phyloP scores from a whole-genome alignment of 2,797 vertebrate genomes.

The Miichthys miiuy region DNA sequence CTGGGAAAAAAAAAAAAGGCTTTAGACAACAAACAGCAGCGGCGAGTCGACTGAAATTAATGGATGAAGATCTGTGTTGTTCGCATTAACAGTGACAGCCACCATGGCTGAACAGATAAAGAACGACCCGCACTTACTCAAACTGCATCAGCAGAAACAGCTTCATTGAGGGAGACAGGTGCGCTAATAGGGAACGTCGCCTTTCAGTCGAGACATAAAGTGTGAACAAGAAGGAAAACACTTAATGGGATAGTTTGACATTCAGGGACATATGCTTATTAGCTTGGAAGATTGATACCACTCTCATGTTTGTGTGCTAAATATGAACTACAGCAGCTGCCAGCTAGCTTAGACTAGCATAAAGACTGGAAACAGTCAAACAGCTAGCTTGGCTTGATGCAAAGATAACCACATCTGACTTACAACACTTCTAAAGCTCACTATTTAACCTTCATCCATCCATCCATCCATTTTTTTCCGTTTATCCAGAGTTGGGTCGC shows the following conservation, averaged over 20 bases:
- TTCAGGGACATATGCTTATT: too few relatives aligned
- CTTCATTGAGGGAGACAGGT: constrained; percentile 1
- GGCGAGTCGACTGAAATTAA: neutral
- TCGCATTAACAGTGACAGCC: constrained; percentile 5
- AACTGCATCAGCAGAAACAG: constrained; percentile 8
- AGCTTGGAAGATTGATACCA: too few relatives aligned
- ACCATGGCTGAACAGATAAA: constrained; percentile 1
- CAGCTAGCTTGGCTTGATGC: too few relatives aligned
- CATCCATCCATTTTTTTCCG: too few relatives aligned
- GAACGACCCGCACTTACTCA: neutral
- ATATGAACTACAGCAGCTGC: too few relatives aligned
- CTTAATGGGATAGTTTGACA: constrained; percentile 1
- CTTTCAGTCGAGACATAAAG: constrained; percentile 8
- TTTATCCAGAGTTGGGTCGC: too few relatives aligned
- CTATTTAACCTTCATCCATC: too few relatives aligned
- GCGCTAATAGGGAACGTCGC: neutral
- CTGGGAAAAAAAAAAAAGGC: neutral
- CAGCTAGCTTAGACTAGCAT: too few relatives aligned
- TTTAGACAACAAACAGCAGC: constrained; percentile 3
- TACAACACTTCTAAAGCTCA: too few relatives aligned
- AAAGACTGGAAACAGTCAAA: too few relatives aligned
- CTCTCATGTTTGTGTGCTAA: too few relatives aligned
- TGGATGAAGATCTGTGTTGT: constrained; percentile 2
- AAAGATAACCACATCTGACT: too few relatives aligned
- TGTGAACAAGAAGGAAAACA: constrained; percentile 14